Evolutionary conservation across 2,113 vertebrate species (phyloP), one percentile per base, ranked within the genome.

Genomic region (Cercocebus atys): DNA sequence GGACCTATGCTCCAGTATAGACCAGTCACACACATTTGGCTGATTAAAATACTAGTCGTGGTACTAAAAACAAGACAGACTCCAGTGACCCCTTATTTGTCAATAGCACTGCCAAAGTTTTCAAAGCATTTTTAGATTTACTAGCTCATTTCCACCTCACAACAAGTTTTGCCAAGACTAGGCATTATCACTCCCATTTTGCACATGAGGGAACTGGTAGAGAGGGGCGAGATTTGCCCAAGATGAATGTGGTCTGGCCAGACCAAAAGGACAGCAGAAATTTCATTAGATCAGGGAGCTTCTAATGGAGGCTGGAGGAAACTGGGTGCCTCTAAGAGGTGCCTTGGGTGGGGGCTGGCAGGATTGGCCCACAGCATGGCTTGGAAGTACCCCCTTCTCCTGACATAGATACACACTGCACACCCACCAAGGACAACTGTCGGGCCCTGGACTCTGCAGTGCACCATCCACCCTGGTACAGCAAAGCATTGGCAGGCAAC

Each of bases 401-500:
- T 4, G 3, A 45, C 43, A 18, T 10, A 47, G 1, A 30, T 40
- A 35, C 12, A 30, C 4, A 27, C 2, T 9, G 9, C 32, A 91
- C 35, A 35, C 50, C 66, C 76, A 2, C 40, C 30, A 57, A 55
- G 89, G 52, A 86, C 40, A 61, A 16, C 27, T 32, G 90, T 43
- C 38, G 18, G 92, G 81, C 40, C 43, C 43, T 25, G 89, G 64
- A 22, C 47, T 73, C 90, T 32, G 84, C 88, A 93, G 66, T 25
- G 30, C 59, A 38, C 85, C 72, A 5, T 73, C 76, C 32, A 1
- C 76, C 27, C 45, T 0, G 1, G 17, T 45, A n/a, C 89, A 4
- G 90, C 96, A 96, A 38, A 79, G 87, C n/a, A 1, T 70, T 97
- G 95, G 97, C 97, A 75, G 93, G 20, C 79, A 95, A n/a, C 95